These are phyloP conservation scores for Rhinopomastus cyanomelas DNA, from an alignment of 2,113 vertebrate species.

Conservation along the genomic window DNA sequence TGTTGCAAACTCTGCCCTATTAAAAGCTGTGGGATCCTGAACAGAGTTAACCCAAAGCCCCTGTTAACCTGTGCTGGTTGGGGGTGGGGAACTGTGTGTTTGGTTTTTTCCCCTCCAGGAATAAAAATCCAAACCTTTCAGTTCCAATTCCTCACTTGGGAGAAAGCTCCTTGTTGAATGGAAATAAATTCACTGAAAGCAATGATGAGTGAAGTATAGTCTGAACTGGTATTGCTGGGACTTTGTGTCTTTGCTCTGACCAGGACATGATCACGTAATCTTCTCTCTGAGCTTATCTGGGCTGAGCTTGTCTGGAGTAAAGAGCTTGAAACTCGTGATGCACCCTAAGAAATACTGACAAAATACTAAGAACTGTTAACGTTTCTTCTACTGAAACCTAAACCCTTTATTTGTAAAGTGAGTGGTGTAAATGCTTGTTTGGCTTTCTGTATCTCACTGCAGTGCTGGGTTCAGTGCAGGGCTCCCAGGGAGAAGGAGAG, in stretches of 20 bases:
- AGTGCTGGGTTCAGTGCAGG: background rate
- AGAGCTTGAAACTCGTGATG: background rate
- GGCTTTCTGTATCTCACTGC: background rate
- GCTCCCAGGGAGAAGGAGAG: background rate
- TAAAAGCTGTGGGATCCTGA: background rate
- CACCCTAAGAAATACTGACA: background rate
- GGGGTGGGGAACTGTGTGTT: background rate
- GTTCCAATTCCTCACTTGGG: background rate
- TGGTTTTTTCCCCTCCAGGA: background rate
- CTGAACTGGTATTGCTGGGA: conserved; percentile 80
- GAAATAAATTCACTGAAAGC: background rate
- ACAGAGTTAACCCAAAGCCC: background rate
- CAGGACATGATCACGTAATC: conserved; percentile 79
- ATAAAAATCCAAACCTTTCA: background rate
- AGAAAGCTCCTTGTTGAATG: background rate
- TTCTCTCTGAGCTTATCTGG: conserved; percentile 81
- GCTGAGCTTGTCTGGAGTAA: background rate
- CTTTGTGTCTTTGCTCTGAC: conserved; percentile 71
- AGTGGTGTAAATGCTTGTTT: background rate
- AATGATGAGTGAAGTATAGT: conserved; percentile 80
- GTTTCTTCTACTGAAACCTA: background rate
- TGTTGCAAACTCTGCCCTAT: background rate
- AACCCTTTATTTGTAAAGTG: background rate
- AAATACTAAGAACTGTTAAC: background rate
- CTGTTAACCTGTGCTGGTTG: background rate